These are phyloP conservation scores for Suncus etruscus DNA, from an alignment of 2,113 vertebrate genomes.

Conservation along the genomic window DNA sequence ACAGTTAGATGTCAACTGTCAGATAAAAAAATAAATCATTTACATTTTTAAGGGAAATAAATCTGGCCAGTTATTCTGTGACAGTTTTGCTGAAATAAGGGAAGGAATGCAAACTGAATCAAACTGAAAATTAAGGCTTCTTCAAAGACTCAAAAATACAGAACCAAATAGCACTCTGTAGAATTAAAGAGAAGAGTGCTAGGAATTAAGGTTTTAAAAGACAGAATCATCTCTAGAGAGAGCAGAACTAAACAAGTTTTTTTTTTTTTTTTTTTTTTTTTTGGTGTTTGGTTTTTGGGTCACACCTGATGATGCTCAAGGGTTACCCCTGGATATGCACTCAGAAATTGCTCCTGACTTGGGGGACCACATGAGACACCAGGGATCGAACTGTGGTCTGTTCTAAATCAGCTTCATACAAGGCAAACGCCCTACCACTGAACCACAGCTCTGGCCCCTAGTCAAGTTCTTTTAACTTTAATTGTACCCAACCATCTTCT, in stretches of 20 bases:
- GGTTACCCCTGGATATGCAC: too few species aligned
- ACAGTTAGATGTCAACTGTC: not conserved
- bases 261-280: too few species aligned
- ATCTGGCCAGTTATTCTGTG: not conserved
- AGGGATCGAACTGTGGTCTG: too few species aligned
- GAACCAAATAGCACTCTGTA: not conserved
- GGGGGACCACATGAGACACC: too few species aligned
- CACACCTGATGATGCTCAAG: too few species aligned
- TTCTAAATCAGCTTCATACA: too few species aligned
- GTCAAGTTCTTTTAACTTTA: not conserved
- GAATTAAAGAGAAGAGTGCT: not conserved
- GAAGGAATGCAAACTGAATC: constrained; percentile 1
- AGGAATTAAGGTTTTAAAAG: constrained; percentile 8
- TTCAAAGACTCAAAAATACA: not conserved
- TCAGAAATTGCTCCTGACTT: too few species aligned
- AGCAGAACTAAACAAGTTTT: not conserved
- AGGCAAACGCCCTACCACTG: too few species aligned
- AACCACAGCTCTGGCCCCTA: too few species aligned
- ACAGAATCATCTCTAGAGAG: constrained; percentile 29
- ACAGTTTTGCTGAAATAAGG: constrained; percentile 22
- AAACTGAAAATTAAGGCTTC: not conserved
- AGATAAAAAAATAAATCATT: constrained; percentile 30
- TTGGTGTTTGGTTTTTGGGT: too few species aligned
- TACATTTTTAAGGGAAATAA: not conserved
- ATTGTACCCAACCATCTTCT: constrained; percentile 22